A percentile compares a stretch with the other conserved stretches of the same genome.
These are phyloP conservation scores for Nemotelus nigrinus DNA, from an alignment of 2,888 invertebrate genomes.

Conservation along the genomic window DNA sequence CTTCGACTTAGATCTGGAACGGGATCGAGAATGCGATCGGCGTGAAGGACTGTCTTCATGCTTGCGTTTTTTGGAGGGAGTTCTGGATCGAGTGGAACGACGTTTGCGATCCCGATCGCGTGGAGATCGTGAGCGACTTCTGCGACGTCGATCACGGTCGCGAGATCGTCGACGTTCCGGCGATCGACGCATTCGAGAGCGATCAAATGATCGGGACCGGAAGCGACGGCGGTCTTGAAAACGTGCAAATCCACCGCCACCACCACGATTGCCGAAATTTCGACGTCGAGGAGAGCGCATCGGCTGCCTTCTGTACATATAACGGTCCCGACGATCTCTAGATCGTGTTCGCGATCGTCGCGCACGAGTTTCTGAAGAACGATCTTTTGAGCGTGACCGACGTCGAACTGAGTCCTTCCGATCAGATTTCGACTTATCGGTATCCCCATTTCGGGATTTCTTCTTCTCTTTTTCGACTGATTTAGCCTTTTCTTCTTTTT, in stretches of 20 bases:
- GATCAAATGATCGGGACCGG: constrained; percentile 59
- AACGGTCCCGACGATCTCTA: constrained; percentile 57
- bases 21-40: constrained; percentile 13
- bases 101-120: constrained; percentile 49
- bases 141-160: constrained; percentile 46
- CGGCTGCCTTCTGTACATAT: constrained; percentile 55
- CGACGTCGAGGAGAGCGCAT: constrained; percentile 59
- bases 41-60: not conserved
- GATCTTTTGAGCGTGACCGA: constrained; percentile 53
- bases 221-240: constrained; percentile 59
- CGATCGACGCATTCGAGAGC: constrained; percentile 54
- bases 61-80: constrained; percentile 32
- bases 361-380: constrained; percentile 52
- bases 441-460: constrained; percentile 43
- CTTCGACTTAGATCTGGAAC: constrained; percentile 32
- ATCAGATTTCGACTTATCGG: not conserved
- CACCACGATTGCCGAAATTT: constrained; percentile 54
- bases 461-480: constrained; percentile 34
- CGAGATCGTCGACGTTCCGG: constrained; percentile 52
- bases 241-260: constrained; percentile 53
- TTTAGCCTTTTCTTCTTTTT: constrained; percentile 53
- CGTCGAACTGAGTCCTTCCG: constrained; percentile 23
- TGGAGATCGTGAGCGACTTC: constrained; percentile 19
- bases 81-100: constrained; percentile 51
- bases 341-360: constrained; percentile 56